Base-by-base conservation (phyloP, 2,113 vertebrate species). In the Notiomystis cincta region DNA sequence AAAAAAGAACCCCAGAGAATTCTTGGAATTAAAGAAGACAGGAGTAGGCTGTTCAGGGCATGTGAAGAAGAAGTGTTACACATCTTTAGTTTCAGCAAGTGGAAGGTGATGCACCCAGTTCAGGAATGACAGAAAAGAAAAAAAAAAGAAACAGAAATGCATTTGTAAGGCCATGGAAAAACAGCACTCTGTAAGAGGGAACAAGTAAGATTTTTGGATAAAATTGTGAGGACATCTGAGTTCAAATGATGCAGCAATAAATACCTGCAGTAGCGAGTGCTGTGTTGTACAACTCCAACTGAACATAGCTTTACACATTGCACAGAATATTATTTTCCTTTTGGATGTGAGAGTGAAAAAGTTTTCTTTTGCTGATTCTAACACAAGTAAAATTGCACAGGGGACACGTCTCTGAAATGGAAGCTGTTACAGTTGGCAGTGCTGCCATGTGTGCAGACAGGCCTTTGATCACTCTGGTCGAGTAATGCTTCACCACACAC, bases 211-310 rank as follows among this genome's bases (percentile, higher is more conserved):
- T 77, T 80, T 84, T 70, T 45, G 40, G 61, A 31, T 53, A 31
- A 83, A 90, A 77, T 54, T 27, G 33, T 35, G 66, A 72, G n/a
- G 33, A 42, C 22, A 73, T 25, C 47, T 48, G 47, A 6, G 15
- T 91, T 86, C 44, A 83, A 81, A 66, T 11, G 54, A 33, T 3
- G 5, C 53, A 61, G 57, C 61, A 75, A 25, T 45, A 89, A 64
- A 61, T 54, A 47, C 42, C 75, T 65, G 75, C 38, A 22, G 57
- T 2, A 79, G 57, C 53, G 42, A 89, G 54, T n/a, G 19, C 51
- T 38, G 0, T 7, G 15, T 45, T 60, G 24, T 47, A 31, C 0
- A 1, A 15, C 35, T 57, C n/a, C 50, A 64, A 0, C 24, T n/a
- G 42, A 86, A 30, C 62, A 23, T 13, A 62, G 21, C 30, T 67